Base-by-base conservation (phyloP, 1,140 invertebrate genomes). In the Rhyacophila brunnea region DNA sequence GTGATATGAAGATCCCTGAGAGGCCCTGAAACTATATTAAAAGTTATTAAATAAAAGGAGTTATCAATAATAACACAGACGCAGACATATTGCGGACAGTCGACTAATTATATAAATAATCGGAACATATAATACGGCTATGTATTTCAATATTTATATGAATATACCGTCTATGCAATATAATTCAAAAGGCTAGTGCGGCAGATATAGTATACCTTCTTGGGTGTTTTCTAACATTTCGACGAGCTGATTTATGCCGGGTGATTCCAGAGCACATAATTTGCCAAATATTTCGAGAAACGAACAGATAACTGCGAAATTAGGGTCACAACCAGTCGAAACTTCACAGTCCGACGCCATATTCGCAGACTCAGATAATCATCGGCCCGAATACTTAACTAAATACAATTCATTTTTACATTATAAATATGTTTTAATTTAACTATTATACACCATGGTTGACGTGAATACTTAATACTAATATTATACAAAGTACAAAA, bases 301-400 rank as follows among this genome's bases (percentile, higher is more conserved):
- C 58, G 91, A 92, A 81, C 93, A 96, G 77, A 96, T 93, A 74
- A 95, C 88, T 68, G 93, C 93, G 79, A 95, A 96, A 87, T 96
- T 93, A 71, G 93, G 92, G 85, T 96, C 92, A 84, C 87, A 90
- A 80, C 89, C 85, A 85, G 91, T 95, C 71, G 86, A 88, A 81
- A 85, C 84, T 84, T 90, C 88, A 78, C 82, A 85, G 81, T 89
- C 87, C 74, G 87, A 85, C 88, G 88, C 88, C 89, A 91, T 91
- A 86, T 87, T 83, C 75, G 70, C 68, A 70, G 72, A 69, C 47
- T 51, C 47, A 58, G 47, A 58, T 75, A 73, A 69, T 69, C 68
- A 61, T 61, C 34, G 45, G 51, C 46, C 50, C 23, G 45, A 19
- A 20, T 43, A 36, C 47, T 42, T 32, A 13, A 45, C 35, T n/a